Percentiles rank a stretch among this genome's conserved stretches.
Conservation (phyloP, 2,888 invertebrate species). For the Neelides folsomi region DNA sequence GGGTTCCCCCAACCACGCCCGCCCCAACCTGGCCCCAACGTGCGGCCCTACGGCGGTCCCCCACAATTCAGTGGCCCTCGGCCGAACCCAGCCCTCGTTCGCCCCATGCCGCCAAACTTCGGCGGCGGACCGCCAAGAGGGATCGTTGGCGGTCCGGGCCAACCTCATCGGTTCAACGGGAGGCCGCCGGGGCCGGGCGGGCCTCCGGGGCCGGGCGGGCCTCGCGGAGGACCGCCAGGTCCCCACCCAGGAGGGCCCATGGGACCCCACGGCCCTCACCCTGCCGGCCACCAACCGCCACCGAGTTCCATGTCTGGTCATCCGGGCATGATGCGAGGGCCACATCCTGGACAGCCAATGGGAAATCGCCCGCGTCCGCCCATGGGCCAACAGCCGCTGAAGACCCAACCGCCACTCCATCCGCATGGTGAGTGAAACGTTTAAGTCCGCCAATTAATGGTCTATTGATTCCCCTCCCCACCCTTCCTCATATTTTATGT, state of each 20-base stretch:
- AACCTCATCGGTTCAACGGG: constrained; percentile 32
- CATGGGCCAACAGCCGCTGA: constrained; percentile 7
- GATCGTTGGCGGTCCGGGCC: constrained; percentile 28
- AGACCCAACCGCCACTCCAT: constrained; percentile 5
- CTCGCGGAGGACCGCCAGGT: constrained; percentile 13
- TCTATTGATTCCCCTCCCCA: too few relatives aligned
- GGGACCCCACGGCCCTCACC: constrained; percentile 13
- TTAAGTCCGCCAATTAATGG: too few relatives aligned
- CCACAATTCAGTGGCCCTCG: constrained; percentile 31
- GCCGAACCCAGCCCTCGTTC: constrained; percentile 31
- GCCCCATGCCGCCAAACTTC: constrained; percentile 30
- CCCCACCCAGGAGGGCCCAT: constrained; percentile 4
- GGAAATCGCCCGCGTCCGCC: constrained; percentile 1
- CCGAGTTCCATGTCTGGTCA: constrained; percentile 11
- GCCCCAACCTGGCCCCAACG: constrained; percentile 2
- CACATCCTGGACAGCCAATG: constrained; percentile 9
- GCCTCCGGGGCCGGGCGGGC: constrained; percentile 19
- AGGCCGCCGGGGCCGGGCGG: constrained; percentile 26
- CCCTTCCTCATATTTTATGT: too few relatives aligned
- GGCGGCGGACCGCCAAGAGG: constrained; percentile 31
- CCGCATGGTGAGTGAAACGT: constrained; percentile 4
- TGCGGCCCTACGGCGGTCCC: constrained; percentile 22
- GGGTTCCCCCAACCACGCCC: constrained; percentile 9
- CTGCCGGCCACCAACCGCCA: constrained; percentile 14
- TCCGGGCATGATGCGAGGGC: constrained; percentile 2